phyloP scores from a whole-genome alignment of 2,888 invertebrate genomes.

The Paralinhomoeus sp. region DNA sequence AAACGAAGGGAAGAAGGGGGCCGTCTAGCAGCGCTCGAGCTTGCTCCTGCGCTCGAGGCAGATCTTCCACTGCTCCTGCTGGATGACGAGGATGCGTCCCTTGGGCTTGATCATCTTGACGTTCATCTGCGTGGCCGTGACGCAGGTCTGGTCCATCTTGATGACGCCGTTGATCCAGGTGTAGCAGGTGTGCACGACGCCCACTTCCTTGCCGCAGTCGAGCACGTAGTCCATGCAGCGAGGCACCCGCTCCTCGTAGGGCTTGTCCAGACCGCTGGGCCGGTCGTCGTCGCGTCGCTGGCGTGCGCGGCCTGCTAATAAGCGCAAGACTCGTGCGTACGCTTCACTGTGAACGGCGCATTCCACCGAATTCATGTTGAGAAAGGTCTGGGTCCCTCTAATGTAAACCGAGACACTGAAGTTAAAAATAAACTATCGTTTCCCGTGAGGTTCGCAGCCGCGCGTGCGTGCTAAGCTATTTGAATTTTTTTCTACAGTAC shows the following conservation, averaged over 20 bases:
- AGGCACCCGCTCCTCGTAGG: slow-evolving; percentile 5
- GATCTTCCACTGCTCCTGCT: slow-evolving; percentile 7
- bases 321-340: no score
- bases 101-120: slow-evolving; percentile 7
- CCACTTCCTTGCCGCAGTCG: slow-evolving; percentile 5
- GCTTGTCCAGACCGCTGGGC: neutral
- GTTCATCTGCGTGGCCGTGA: slow-evolving; percentile 4
- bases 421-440: no score
- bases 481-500: no score
- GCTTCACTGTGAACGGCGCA: neutral
- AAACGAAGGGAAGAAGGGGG: no score
- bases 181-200: slow-evolving; percentile 7
- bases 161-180: slow-evolving; percentile 9
- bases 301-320: no score
- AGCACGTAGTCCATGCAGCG: slow-evolving; percentile 8
- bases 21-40: no score
- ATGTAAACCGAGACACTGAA: no score
- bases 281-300: neutral
- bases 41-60: slow-evolving; percentile 6
- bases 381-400: no score
- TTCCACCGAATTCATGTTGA: no score
- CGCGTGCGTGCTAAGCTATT: no score
- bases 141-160: slow-evolving; percentile 6
- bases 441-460: no score
- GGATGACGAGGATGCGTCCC: slow-evolving; percentile 7